Evolutionary conservation across 2,797 vertebrate genomes (phyloP).

Genomic region (Taeniopygia guttata): DNA sequence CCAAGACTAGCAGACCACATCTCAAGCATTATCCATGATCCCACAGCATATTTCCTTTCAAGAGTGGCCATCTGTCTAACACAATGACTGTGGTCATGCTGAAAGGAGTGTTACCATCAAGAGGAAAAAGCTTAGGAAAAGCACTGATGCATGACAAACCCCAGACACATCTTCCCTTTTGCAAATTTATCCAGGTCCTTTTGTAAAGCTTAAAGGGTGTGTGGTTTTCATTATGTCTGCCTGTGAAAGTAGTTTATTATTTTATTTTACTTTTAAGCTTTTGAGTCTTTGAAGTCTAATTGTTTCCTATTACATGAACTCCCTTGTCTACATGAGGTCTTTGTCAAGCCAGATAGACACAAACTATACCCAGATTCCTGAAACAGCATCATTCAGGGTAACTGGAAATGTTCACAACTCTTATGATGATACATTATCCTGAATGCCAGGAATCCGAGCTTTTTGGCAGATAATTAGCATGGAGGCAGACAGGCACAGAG

Average conservation of each 20-base stretch:
- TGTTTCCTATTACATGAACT: background rate
- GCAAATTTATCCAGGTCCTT: background rate
- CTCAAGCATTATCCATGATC: background rate
- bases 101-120: background rate
- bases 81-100: background rate
- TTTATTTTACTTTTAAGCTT: background rate
- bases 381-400: background rate
- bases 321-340: background rate
- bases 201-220: background rate
- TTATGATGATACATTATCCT: background rate
- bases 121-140: background rate
- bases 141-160: background rate
- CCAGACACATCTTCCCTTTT: background rate
- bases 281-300: background rate
- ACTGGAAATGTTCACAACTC: background rate
- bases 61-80: background rate
- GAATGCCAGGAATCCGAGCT: background rate
- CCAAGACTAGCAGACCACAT: background rate
- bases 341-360: background rate
- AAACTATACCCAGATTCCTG: background rate
- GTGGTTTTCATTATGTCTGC: conserved; percentile 4
- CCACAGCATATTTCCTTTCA: background rate
- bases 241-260: conserved; percentile 1
- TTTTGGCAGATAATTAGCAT: background rate
- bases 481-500: background rate